These are phyloP conservation scores for Parnassius mnemosyne DNA, from an alignment of 2,888 invertebrate species.

Conservation along the genomic window DNA sequence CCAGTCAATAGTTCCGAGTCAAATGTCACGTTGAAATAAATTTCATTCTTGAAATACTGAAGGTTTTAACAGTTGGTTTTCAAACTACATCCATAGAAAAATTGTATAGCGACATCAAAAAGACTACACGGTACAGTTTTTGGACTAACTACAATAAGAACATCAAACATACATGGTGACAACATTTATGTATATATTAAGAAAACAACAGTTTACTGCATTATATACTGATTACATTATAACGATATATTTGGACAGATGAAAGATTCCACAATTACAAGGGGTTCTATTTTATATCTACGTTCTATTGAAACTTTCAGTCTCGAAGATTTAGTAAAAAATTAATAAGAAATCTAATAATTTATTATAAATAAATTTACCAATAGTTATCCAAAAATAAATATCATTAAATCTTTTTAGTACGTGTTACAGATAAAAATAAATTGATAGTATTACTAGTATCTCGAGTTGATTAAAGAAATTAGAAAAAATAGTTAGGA, in stretches of 20 bases:
- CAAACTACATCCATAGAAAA: conserved; percentile 44
- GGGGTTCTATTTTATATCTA: conserved; percentile 11
- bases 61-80: conserved; percentile 28
- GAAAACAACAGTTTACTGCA: conserved; percentile 3
- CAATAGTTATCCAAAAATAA: conserved; percentile 27
- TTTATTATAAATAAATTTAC: conserved; percentile 19
- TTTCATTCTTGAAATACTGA: conserved; percentile 1
- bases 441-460: conserved; percentile 12
- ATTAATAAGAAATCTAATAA: conserved; percentile 22
- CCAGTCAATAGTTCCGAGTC: conserved; percentile 15
- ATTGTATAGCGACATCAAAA: conserved; percentile 55
- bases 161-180: conserved; percentile 29
- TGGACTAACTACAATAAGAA: conserved; percentile 35
- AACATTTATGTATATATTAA: conserved; percentile 25
- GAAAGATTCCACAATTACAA: conserved; percentile 11
- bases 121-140: conserved; percentile 47
- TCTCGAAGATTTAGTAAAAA: conserved; percentile 25
- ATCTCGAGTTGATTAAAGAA: not conserved
- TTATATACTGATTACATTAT: conserved; percentile 10
- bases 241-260: conserved; percentile 12
- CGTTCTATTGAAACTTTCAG: conserved; percentile 22
- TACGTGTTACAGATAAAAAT: conserved; percentile 13
- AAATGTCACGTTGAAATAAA: conserved; percentile 1
- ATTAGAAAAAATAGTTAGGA: not conserved
- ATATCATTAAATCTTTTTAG: conserved; percentile 21